Evolutionary conservation across 2,113 vertebrate species (phyloP).

Genomic region (Antigone vipio): DNA sequence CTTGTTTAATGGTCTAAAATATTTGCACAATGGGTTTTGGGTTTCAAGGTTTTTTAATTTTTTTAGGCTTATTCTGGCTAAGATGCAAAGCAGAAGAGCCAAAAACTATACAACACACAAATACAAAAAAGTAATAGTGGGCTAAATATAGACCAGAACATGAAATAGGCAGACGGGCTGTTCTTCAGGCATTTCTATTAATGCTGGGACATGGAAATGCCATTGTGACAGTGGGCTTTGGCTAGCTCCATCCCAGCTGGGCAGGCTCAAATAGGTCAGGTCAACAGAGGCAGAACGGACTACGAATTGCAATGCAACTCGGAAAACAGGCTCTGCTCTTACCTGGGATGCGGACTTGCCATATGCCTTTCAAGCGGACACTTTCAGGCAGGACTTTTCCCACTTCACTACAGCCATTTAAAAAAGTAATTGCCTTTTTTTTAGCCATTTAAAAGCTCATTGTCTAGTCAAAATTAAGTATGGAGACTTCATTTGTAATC

Average conservation of each 20-base stretch:
- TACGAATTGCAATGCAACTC: background rate
- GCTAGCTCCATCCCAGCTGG: background rate
- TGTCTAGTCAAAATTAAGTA: background rate
- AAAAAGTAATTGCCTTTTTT: background rate
- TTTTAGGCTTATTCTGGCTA: background rate
- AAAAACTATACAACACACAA: background rate
- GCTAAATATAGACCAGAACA: background rate
- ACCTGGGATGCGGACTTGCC: accelerated
- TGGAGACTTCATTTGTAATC: background rate
- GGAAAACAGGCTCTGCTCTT: background rate
- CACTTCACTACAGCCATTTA: background rate
- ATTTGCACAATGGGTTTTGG: background rate
- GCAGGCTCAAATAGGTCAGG: background rate
- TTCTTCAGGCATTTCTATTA: background rate
- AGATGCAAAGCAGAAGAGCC: background rate
- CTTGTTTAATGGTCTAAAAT: background rate
- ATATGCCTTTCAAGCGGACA: background rate
- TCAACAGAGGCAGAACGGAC: background rate
- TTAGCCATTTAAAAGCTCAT: background rate
- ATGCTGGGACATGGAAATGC: background rate
- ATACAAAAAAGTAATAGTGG: background rate
- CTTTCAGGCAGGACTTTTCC: background rate
- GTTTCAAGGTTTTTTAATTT: background rate
- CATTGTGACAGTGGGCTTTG: background rate
- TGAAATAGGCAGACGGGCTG: background rate